Conservation (phyloP, 2,888 invertebrate species). For the Trisateles emortualis region DNA sequence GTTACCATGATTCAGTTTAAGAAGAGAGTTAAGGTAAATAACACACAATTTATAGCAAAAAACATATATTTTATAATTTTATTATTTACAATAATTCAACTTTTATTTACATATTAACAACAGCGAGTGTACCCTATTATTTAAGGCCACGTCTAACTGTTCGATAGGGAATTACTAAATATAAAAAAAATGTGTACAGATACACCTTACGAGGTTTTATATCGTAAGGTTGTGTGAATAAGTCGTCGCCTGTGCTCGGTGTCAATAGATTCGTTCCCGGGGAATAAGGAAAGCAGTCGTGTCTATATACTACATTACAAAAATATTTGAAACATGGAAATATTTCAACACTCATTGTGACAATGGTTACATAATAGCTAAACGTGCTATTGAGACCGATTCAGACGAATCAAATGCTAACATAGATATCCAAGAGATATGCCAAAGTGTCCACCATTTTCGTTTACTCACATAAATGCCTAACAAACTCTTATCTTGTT, state of each 20-base stretch:
- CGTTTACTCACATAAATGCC: too few species aligned
- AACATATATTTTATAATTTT: constrained; percentile 85
- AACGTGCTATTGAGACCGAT: constrained; percentile 55
- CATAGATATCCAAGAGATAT: too few species aligned
- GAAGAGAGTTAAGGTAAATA: constrained; percentile 47
- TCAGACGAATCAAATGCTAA: constrained; percentile 58
- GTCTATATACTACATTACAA: constrained; percentile 59
- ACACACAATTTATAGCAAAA: constrained; percentile 76
- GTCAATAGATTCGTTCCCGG: constrained; percentile 34
- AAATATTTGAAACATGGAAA: constrained; percentile 64
- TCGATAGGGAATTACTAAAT: constrained; percentile 68
- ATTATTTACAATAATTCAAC: constrained; percentile 86
- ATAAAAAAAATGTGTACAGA: constrained; percentile 65
- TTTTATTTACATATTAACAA: constrained; percentile 87
- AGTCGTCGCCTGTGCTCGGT: constrained; percentile 51
- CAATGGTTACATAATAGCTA: constrained; percentile 40
- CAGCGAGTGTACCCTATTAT: constrained; percentile 74
- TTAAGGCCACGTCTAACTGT: constrained; percentile 81
- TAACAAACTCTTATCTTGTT: too few species aligned
- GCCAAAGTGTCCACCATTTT: too few species aligned
- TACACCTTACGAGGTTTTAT: constrained; percentile 40
- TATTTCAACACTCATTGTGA: constrained; percentile 61
- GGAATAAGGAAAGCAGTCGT: constrained; percentile 49
- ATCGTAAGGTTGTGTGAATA: constrained; percentile 48
- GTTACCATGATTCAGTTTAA: too few species aligned